Conservation (phyloP, 2,888 invertebrate species). For the Machimus atricapillus region DNA sequence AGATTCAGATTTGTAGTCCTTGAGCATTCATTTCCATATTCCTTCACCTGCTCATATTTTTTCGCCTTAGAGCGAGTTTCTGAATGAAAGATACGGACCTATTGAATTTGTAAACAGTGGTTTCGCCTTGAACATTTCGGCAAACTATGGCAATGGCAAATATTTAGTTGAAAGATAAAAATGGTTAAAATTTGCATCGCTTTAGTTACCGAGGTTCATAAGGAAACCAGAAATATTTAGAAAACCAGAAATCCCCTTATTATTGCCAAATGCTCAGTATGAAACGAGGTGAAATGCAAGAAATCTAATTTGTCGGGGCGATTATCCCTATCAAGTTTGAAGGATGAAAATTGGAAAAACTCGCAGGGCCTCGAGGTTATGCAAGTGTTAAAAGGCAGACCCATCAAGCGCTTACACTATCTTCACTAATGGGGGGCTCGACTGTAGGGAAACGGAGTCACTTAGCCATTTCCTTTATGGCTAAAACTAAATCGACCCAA, state of each 20-base stretch:
- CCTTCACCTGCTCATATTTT: background rate
- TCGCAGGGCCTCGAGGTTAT: conserved; percentile 28
- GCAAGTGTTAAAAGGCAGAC: conserved; percentile 44
- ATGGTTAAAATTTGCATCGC: background rate
- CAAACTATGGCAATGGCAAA: background rate
- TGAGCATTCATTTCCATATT: background rate
- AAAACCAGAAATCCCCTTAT: background rate
- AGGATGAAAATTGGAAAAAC: conserved; percentile 41
- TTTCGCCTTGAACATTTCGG: background rate
- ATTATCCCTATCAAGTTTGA: background rate
- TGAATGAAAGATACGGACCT: background rate
- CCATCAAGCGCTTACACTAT: conserved; percentile 39
- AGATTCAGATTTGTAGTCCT: background rate
- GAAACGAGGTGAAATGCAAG: background rate
- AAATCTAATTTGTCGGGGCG: background rate
- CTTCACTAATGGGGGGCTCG: conserved; percentile 35
- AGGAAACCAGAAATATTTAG: background rate
- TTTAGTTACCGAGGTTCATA: background rate
- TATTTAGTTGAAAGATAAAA: background rate
- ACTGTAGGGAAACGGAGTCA: conserved; percentile 32
- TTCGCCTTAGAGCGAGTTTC: background rate
- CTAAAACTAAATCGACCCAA: conserved; percentile 46
- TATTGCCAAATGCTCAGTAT: background rate
- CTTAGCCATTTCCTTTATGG: conserved; percentile 46
- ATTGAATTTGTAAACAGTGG: background rate